phyloP scores from a whole-genome alignment of 2,888 invertebrate species.

The Mechanitis mazaeus region DNA sequence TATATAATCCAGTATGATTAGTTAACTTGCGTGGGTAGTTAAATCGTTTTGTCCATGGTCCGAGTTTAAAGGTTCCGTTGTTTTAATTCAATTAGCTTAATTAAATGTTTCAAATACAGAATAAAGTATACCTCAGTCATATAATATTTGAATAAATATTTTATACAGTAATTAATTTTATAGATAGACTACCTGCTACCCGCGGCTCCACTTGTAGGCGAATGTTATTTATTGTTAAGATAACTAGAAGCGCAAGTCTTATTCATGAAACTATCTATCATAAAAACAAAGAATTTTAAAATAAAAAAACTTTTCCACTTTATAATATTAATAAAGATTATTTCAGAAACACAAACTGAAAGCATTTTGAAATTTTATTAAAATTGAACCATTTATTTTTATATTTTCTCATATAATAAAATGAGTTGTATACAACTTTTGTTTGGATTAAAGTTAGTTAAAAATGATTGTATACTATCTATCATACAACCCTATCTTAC shows the following conservation, averaged over 20 bases:
- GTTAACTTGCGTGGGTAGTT: conserved; percentile 27
- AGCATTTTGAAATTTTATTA: conserved; percentile 8
- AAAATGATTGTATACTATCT: conserved; percentile 8
- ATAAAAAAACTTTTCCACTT: no score
- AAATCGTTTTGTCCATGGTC: conserved; percentile 26
- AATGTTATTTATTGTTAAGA: no score
- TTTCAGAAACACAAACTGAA: background rate
- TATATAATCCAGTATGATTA: conserved; percentile 10
- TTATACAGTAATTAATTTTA: background rate
- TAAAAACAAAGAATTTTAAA: no score
- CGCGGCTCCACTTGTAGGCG: no score
- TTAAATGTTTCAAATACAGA: conserved; percentile 9
- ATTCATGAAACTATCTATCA: no score
- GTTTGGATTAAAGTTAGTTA: conserved; percentile 6
- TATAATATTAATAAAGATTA: background rate
- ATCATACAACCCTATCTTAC: conserved; percentile 17
- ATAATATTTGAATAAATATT: conserved; percentile 5
- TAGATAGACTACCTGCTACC: background rate
- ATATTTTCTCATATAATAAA: no score
- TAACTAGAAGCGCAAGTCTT: no score
- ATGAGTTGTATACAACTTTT: background rate
- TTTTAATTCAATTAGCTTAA: conserved; percentile 27
- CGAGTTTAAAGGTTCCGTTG: conserved; percentile 28
- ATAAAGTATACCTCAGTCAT: background rate
- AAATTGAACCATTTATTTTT: conserved; percentile 11